These are phyloP conservation scores for Hippocampus comes DNA, from an alignment of 2,113 vertebrate species.

Conservation along the genomic window DNA sequence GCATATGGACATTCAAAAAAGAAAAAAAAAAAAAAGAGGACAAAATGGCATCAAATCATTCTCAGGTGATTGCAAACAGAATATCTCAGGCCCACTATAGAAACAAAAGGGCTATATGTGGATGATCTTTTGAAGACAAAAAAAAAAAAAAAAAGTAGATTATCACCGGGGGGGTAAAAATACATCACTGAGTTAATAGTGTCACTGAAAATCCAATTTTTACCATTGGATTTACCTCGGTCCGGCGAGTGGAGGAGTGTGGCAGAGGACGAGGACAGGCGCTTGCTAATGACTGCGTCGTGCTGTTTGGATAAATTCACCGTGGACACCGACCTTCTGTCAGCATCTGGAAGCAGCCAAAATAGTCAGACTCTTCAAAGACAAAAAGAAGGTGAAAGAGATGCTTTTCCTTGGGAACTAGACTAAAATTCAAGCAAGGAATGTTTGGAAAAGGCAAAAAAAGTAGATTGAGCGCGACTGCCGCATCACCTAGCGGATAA, in stretches of 20 bases:
- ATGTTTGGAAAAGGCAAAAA: conserved; percentile 18
- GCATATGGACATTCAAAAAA: conserved; percentile 46
- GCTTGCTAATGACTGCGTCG: conserved; percentile 95
- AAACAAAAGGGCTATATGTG: too few relatives aligned
- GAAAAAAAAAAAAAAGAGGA: too few relatives aligned
- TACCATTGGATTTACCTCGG: conserved; percentile 78
- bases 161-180: not conserved
- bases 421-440: not conserved
- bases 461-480: conserved; percentile 44
- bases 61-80: too few relatives aligned
- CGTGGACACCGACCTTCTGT: conserved; percentile 94
- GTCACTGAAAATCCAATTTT: not conserved
- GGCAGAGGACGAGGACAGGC: conserved; percentile 94
- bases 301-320: conserved; percentile 97
- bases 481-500: not conserved
- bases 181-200: not conserved
- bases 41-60: not conserved
- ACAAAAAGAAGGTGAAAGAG: not conserved
- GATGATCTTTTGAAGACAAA: too few relatives aligned
- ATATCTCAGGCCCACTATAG: too few relatives aligned
- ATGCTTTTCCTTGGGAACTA: not conserved
- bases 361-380: not conserved
- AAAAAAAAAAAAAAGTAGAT: not conserved
- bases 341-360: conserved; percentile 79
- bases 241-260: conserved; percentile 96